These are phyloP conservation scores for Octodon degus DNA, from an alignment of 2,113 vertebrate genomes.

Conservation along the genomic window DNA sequence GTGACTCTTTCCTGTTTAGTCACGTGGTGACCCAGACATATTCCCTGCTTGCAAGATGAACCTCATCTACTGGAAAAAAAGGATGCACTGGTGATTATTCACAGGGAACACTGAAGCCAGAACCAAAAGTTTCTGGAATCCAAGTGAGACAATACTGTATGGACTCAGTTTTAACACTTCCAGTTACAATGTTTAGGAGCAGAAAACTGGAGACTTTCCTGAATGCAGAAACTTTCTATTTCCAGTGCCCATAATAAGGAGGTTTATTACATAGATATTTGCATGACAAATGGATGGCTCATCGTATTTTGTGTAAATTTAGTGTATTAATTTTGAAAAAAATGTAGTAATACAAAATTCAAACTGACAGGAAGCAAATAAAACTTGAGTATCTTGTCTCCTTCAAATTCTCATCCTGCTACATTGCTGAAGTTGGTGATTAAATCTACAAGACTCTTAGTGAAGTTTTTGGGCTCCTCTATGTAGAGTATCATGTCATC, in stretches of 20 bases:
- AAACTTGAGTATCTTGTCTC: background rate
- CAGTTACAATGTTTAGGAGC: background rate
- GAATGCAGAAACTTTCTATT: background rate
- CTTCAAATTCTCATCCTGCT: background rate
- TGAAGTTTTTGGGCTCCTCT: no score
- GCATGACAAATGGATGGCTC: background rate
- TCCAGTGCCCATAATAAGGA: background rate
- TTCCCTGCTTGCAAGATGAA: background rate
- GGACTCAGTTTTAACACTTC: background rate
- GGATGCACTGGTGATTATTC: background rate
- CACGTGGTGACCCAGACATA: background rate
- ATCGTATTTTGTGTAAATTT: background rate
- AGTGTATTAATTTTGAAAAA: background rate
- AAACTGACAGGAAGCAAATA: background rate
- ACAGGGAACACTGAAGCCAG: background rate
- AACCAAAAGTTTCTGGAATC: background rate
- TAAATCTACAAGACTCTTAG: no score
- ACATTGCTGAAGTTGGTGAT: no score
- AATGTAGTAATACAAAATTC: background rate
- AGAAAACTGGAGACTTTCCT: background rate
- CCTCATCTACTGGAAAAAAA: background rate
- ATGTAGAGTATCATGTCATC: no score
- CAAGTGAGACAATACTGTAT: background rate
- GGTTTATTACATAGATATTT: background rate
- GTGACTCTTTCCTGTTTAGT: background rate